phyloP scores from a whole-genome alignment of 2,797 vertebrate genomes.

The Threskiornis aethiopicus region DNA sequence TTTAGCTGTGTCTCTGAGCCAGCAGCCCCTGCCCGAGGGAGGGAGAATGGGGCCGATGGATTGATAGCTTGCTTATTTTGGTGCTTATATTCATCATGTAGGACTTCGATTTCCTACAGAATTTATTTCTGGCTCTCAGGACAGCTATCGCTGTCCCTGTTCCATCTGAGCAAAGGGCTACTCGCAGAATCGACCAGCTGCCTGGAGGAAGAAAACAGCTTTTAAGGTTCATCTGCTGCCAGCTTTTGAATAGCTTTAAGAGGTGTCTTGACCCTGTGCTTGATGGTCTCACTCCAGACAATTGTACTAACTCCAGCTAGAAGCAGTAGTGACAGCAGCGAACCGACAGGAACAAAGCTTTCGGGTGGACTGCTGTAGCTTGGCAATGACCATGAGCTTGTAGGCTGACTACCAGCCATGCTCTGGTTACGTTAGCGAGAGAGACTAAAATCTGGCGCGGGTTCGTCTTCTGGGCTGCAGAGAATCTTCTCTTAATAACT shows the following conservation, averaged over 20 bases:
- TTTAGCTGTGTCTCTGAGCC: background rate
- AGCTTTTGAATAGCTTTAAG: background rate
- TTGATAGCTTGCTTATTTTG: too few relatives aligned
- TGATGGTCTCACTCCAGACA: too few relatives aligned
- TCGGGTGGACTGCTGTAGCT: background rate
- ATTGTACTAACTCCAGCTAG: background rate
- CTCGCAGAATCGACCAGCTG: background rate
- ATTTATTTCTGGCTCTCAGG: background rate
- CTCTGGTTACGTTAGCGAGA: background rate
- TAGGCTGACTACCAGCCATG: rapidly evolving
- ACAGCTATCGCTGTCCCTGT: background rate
- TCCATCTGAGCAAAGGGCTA: background rate
- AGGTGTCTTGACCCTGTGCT: background rate
- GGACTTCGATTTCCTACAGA: background rate
- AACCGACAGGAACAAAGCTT: too few relatives aligned
- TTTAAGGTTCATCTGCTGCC: background rate
- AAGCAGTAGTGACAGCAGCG: background rate
- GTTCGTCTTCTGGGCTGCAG: background rate
- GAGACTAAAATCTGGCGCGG: background rate
- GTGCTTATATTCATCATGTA: rapidly evolving
- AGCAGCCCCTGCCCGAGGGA: background rate
- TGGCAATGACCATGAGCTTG: background rate
- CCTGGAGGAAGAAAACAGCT: background rate
- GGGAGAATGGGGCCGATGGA: background rate
- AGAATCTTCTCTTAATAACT: background rate